Conservation (phyloP, 2,113 vertebrate genomes). For the Mesoclemmys tuberculata region DNA sequence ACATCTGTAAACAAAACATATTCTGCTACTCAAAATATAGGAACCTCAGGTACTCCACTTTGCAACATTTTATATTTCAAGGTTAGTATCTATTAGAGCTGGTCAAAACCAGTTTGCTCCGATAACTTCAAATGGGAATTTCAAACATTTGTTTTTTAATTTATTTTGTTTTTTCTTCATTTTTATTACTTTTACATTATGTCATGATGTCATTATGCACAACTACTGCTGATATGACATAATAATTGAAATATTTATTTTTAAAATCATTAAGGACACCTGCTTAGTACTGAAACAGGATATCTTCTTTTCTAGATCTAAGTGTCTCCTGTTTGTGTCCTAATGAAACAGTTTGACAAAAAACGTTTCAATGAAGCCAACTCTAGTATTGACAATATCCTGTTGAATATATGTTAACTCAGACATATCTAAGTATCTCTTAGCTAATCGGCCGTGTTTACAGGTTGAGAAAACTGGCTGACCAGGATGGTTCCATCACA, state of each 20-base stretch:
- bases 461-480: slow-evolving; percentile 22
- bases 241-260: not conserved
- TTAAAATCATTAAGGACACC: not conserved
- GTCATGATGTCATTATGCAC: not conserved
- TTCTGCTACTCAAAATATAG: not conserved
- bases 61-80: not conserved
- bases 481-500: not conserved
- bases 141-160: no score
- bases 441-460: slow-evolving; percentile 29
- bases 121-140: no score
- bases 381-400: slow-evolving; percentile 10
- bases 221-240: not conserved
- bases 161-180: no score
- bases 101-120: no score
- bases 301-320: not conserved
- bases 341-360: not conserved
- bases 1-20: not conserved
- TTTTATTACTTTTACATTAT: no score
- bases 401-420: slow-evolving; percentile 6
- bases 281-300: not conserved
- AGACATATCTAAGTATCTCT: not conserved
- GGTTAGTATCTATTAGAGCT: not conserved
- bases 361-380: not conserved
- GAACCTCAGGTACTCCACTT: not conserved
- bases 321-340: not conserved